These are phyloP conservation scores for Indicator indicator DNA, from an alignment of 2,113 vertebrate genomes.

Conservation along the genomic window DNA sequence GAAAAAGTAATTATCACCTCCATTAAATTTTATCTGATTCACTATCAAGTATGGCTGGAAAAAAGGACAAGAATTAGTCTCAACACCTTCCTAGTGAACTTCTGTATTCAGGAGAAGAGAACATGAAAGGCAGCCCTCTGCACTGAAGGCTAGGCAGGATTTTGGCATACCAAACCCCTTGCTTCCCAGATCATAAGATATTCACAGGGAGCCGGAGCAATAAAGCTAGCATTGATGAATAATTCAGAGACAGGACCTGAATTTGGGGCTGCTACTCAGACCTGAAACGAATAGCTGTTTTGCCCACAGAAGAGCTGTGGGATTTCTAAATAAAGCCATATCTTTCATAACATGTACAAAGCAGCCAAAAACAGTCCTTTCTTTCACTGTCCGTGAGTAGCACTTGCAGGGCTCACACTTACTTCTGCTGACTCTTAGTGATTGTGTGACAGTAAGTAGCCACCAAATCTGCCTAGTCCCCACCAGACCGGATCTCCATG, in stretches of 20 bases:
- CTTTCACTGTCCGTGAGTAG: not conserved
- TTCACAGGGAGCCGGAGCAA: not conserved
- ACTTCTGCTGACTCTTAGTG: not conserved
- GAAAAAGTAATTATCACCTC: constrained; percentile 44
- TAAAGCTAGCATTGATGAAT: constrained; percentile 10
- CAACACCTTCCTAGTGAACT: not conserved
- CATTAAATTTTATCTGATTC: constrained; percentile 25
- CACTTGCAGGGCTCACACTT: not conserved
- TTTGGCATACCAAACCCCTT: not conserved
- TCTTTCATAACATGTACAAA: not conserved
- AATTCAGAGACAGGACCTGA: constrained; percentile 16
- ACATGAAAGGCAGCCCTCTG: not conserved
- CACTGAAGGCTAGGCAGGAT: not conserved
- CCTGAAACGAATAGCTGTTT: not conserved
- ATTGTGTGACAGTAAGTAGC: not conserved
- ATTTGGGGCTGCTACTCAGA: not conserved
- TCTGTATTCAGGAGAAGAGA: not conserved
- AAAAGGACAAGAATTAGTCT: constrained; percentile 5
- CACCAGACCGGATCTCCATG: not conserved
- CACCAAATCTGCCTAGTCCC: not conserved
- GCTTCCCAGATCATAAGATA: not conserved
- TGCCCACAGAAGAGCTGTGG: not conserved
- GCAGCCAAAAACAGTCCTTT: not conserved
- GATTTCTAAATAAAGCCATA: not conserved
- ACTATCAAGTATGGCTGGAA: not conserved